These are phyloP conservation scores for Geopemphigus sp. DNA, from an alignment of 1,140 invertebrate species.

Conservation along the genomic window DNA sequence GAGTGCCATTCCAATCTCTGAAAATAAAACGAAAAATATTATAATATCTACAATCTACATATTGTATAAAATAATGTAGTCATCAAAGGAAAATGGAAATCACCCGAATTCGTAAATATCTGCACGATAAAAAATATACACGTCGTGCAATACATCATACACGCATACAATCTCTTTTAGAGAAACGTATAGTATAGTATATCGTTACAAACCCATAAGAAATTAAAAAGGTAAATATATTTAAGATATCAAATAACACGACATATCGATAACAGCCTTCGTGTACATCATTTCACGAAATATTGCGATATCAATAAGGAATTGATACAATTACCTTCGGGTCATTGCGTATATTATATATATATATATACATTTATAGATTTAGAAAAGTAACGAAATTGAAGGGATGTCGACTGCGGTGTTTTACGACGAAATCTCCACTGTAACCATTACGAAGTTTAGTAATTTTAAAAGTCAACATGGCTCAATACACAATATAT, in stretches of 20 bases:
- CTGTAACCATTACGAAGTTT: conserved; percentile 5
- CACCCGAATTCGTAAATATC: not conserved
- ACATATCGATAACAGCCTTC: no score
- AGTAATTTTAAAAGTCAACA: conserved; percentile 30
- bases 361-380: not conserved
- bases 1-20: conserved; percentile 84
- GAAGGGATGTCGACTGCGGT: not conserved
- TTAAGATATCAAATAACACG: conserved; percentile 4
- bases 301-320: no score
- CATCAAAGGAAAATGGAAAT: not conserved
- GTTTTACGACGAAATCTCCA: not conserved
- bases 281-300: no score
- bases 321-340: no score
- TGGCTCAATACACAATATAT: conserved; percentile 40
- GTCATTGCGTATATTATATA: not conserved
- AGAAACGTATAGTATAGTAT: no score
- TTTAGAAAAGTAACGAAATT: not conserved
- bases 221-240: not conserved
- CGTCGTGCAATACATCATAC: not conserved
- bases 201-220: not conserved
- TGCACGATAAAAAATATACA: not conserved
- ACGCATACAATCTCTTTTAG: not conserved
- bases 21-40: conserved; percentile 54
- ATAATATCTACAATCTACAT: not conserved
- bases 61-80: not conserved